Conservation (phyloP, 1,140 invertebrate genomes). For the Polyergus mexicanus region DNA sequence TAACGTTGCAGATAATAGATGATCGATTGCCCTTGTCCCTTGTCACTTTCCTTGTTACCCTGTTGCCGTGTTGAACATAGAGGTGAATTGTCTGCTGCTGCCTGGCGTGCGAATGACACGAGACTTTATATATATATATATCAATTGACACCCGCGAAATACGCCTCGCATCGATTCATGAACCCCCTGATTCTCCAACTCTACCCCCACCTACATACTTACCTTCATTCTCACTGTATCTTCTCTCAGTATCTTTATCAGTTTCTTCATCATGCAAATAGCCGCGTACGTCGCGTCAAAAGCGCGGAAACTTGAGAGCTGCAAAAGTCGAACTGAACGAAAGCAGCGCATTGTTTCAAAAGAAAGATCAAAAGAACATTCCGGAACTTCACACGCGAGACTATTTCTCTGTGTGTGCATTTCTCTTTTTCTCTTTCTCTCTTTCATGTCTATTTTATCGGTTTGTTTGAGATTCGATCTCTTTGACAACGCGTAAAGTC, state of each 20-base stretch:
- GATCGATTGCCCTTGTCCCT: conserved; percentile 46
- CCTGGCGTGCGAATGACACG: conserved; percentile 63
- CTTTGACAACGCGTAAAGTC: conserved; percentile 55
- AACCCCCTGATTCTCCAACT: conserved; percentile 48
- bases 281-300: conserved; percentile 23
- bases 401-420: background rate
- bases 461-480: conserved; percentile 64
- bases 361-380: conserved; percentile 35
- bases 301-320: conserved; percentile 2
- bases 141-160: conserved; percentile 61
- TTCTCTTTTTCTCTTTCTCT: conserved; percentile 23
- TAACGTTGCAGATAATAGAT: conserved; percentile 64
- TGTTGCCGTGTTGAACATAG: conserved; percentile 62
- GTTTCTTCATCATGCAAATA: conserved; percentile 61
- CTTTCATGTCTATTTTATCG: conserved; percentile 42
- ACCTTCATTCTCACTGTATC: conserved; percentile 74
- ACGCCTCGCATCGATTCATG: conserved; percentile 71
- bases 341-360: background rate
- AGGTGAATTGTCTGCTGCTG: conserved; percentile 64
- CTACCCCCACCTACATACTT: conserved; percentile 62
- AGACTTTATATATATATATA: conserved; percentile 56
- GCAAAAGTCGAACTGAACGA: conserved; percentile 3
- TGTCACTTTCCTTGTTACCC: conserved; percentile 52
- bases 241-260: conserved; percentile 70
- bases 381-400: conserved; percentile 36